Percentiles rank a stretch among this genome's conserved stretches.
Conservation (phyloP, 2,888 invertebrate species). For the Athalia rosae region DNA sequence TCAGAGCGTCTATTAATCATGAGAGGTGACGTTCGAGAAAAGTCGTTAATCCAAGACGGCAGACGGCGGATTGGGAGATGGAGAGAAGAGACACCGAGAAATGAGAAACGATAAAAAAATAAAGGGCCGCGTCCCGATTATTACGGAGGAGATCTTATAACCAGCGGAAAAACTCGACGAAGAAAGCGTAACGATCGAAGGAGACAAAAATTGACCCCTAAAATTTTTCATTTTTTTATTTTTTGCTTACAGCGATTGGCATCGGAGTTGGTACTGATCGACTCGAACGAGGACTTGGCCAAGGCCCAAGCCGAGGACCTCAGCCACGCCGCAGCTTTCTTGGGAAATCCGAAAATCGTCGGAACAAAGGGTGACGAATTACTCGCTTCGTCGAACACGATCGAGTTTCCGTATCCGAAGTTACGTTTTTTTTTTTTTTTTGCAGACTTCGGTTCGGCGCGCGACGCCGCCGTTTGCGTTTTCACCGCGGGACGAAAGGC, state of each 20-base stretch:
- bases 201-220: no score
- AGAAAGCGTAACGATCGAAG: no score
- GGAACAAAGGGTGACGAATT: slow-evolving; percentile 64
- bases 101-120: slow-evolving; percentile 16
- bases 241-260: slow-evolving; percentile 74
- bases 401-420: not conserved
- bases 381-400: not conserved
- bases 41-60: slow-evolving; percentile 33
- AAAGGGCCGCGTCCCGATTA: slow-evolving; percentile 33
- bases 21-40: slow-evolving; percentile 19
- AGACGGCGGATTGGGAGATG: slow-evolving; percentile 26
- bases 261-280: slow-evolving; percentile 78
- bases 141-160: not conserved
- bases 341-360: slow-evolving; percentile 75
- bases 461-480: slow-evolving; percentile 77
- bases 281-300: slow-evolving; percentile 77
- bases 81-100: slow-evolving; percentile 9
- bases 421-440: slow-evolving; percentile 24
- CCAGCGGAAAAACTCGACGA: not conserved
- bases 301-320: slow-evolving; percentile 81
- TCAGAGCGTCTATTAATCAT: slow-evolving; percentile 29
- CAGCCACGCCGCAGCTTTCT: slow-evolving; percentile 79
- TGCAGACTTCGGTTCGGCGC: slow-evolving; percentile 76
- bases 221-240: slow-evolving; percentile 23
- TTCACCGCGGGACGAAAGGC: slow-evolving; percentile 78